These are phyloP conservation scores for Drosophila eohydei DNA, from an alignment of 2,888 invertebrate species.

Conservation along the genomic window DNA sequence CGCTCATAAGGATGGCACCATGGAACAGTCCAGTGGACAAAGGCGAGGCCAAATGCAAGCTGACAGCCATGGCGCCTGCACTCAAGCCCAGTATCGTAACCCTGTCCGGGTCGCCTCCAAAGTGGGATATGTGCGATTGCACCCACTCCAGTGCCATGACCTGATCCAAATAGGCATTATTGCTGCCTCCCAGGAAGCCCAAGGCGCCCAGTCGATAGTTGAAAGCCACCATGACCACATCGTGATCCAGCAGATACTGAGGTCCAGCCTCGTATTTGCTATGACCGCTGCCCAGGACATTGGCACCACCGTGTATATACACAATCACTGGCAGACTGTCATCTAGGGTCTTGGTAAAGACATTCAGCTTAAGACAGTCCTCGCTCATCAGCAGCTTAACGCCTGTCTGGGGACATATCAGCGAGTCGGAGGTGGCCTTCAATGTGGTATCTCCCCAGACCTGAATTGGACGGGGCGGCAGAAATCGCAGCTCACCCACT, in stretches of 20 bases:
- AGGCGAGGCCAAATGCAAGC: conserved; percentile 87
- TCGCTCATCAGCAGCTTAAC: conserved; percentile 85
- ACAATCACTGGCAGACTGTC: conserved; percentile 70
- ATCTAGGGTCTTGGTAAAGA: conserved; percentile 85
- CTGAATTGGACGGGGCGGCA: conserved; percentile 73
- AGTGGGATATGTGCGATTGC: conserved; percentile 87
- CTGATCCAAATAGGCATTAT: conserved; percentile 89
- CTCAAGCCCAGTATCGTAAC: conserved; percentile 88
- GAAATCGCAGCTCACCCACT: conserved; percentile 83
- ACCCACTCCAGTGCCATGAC: conserved; percentile 88
- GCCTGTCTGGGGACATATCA: conserved; percentile 80
- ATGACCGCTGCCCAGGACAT: conserved; percentile 75
- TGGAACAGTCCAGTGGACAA: conserved; percentile 89
- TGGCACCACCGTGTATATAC: conserved; percentile 81
- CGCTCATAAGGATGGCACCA: conserved; percentile 89
- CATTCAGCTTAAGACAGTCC: conserved; percentile 88
- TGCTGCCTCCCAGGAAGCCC: conserved; percentile 88
- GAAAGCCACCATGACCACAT: conserved; percentile 81
- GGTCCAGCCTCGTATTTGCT: conserved; percentile 77
- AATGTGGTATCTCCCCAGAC: conserved; percentile 80
- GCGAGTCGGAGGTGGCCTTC: conserved; percentile 84
- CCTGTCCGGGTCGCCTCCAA: conserved; percentile 88
- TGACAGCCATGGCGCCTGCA: conserved; percentile 85
- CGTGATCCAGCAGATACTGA: conserved; percentile 76
- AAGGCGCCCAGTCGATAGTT: conserved; percentile 82